phyloP scores from a whole-genome alignment of 2,888 invertebrate species.

The Folsomia manolachei region DNA sequence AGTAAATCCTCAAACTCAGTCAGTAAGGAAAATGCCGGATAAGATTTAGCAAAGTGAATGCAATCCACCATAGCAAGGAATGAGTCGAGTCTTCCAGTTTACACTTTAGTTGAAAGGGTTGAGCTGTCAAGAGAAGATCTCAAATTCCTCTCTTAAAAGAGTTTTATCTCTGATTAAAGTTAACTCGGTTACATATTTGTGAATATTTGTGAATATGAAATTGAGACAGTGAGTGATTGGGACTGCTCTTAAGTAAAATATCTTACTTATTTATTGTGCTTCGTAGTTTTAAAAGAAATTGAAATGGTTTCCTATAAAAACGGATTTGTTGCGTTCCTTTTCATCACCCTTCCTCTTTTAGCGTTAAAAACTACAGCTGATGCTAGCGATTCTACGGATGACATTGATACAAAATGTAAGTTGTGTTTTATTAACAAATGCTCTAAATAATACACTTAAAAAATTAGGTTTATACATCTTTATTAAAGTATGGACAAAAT shows the following conservation, averaged over 20 bases:
- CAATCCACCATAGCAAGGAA: background rate
- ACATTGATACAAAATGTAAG: conserved; percentile 15
- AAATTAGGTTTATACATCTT: no score
- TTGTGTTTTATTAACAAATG: background rate
- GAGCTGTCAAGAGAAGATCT: background rate
- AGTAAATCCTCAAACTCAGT: no score
- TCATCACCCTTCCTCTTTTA: conserved; percentile 7
- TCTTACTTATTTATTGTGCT: background rate
- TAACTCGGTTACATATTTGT: no score
- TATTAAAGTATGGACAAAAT: no score
- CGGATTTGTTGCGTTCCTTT: background rate
- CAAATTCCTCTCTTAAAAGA: background rate
- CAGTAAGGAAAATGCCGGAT: no score
- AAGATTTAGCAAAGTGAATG: background rate
- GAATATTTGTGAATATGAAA: background rate
- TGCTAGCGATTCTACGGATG: conserved; percentile 7
- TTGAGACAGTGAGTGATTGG: background rate
- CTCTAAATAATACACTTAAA: no score
- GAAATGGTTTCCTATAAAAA: background rate
- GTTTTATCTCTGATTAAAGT: no score
- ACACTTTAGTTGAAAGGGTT: background rate
- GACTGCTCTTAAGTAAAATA: background rate
- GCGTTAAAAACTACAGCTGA: conserved; percentile 14
- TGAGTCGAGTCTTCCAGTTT: background rate
- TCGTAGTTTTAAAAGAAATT: no score